Base-by-base conservation (phyloP, 2,113 vertebrate genomes). In the Mirza zaza region DNA sequence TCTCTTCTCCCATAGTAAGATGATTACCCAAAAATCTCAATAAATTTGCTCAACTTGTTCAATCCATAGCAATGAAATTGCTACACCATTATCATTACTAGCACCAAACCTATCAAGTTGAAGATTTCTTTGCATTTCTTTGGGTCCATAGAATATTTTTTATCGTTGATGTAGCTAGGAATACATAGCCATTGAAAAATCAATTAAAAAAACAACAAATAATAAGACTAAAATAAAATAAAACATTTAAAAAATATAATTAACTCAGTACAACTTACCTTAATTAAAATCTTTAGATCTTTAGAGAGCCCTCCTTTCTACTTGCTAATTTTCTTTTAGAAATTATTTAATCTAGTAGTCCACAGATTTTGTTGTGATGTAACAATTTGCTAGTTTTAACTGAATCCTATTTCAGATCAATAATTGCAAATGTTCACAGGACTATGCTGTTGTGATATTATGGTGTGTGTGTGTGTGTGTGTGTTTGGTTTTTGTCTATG, bases 321-420 rank as follows among this genome's bases (percentile, higher is more conserved):
- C 55, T 57, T 57, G 55, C 55, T 57, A 57, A 57, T 21, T 80
- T 93, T 70, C 55, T 91, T 91, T 82, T 45, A 48, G 27, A 96
- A 73, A 39, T 73, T 73, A 48, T 68, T 75, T 91, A 84, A 59
- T 86, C 59, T 76, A 42, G 13, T 52, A 32, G 32, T 50, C 36
- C 12, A 83, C 23, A 80, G 48, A 65, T 92, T 73, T 84, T 94
- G 52, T 80, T 87, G 45, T 86, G 61, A 84, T 95, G 18, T 15
- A 91, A 57, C 59, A 77, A 42, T 68, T 91, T 70, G 65, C 61
- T 92, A 63, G 83, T 94, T 94, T 89, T 89, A 75, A 77, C 61
- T 21, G 14, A 90, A 59, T 86, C 32, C 32, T 70, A 1, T 57
- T 87, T 82, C 63, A 25, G 3, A 77, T 63, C 48, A 85, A 11